Evolutionary conservation across 2,797 vertebrate genomes (phyloP).

Genomic region (Perodicticus potto): DNA sequence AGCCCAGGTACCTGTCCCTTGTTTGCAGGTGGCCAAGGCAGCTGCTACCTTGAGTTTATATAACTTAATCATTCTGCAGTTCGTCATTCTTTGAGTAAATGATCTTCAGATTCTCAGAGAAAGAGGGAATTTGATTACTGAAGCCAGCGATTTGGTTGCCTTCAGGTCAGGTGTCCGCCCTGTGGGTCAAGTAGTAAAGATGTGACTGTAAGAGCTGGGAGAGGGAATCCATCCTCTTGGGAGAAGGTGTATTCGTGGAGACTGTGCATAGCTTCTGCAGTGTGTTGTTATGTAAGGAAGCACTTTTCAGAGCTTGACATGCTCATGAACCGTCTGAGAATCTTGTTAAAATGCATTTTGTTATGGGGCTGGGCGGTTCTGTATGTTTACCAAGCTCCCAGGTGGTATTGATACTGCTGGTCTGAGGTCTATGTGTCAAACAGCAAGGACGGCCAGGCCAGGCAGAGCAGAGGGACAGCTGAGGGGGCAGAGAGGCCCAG

Average conservation of each 20-base stretch:
- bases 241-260: background rate
- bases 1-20: background rate
- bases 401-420: background rate
- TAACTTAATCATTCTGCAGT: background rate
- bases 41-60: background rate
- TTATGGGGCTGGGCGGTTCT: background rate
- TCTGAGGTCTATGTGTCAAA: background rate
- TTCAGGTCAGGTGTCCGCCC: background rate
- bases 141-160: background rate
- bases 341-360: constrained; percentile 21
- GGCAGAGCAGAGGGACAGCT: background rate
- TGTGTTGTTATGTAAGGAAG: background rate
- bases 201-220: background rate
- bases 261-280: background rate
- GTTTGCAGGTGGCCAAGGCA: background rate
- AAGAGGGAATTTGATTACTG: background rate
- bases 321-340: background rate
- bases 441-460: background rate
- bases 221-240: background rate
- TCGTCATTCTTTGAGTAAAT: background rate
- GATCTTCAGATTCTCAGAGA: constrained; percentile 5
- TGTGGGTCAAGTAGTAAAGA: background rate
- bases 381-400: background rate
- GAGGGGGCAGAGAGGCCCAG: background rate
- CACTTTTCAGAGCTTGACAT: background rate